Base-by-base conservation (phyloP, 2,797 vertebrate genomes). In the Delichon dasypus region DNA sequence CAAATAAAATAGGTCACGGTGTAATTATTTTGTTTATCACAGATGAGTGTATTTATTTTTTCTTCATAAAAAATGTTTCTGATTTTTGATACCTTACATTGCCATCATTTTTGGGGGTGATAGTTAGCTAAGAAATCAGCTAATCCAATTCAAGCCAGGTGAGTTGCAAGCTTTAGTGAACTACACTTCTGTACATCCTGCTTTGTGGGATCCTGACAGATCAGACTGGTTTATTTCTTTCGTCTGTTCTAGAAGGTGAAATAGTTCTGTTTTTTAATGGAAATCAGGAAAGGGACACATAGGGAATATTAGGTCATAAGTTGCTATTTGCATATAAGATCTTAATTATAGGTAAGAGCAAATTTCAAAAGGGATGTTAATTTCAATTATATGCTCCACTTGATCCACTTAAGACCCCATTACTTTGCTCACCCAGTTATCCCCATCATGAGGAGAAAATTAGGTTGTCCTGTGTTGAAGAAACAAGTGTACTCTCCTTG, bases 281-380 rank as follows among this genome's bases (percentile, higher is more conserved):
- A 83, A 93, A 85, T 61, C 1, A 3, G 30, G 29, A 47, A 91
- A 80, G 45, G 19, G 42, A 80, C 61, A 47, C 14, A 17, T 51
- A 32, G 47, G 48, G 75, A 94, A 73, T 92, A 88, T 60, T 42
- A 50, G 72, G 38, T 91, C 87, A 67, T 61, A 80, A 90, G 7
- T 26, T 61, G 18, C 50, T 87, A 23, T 91, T 96, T 93, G 72
- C 90, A 44, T 90, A 51, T 76, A 75, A 90, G 53, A 79, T 92
- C 71, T 94, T 94, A 92, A 95, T 94, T 93, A 89, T 70, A 92
- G 74, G 71, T 75, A 90, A 93, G 57, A 38, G 22, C 53, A 89
- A 72, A 74, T 92, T 95, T 93, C 71, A 60, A 45, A 96, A 94
- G 71, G 73, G 40, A 62, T 79, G 64, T 85, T 92, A 76, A 89